Conservation (phyloP, 2,113 vertebrate genomes). For the Dromas ardeola region DNA sequence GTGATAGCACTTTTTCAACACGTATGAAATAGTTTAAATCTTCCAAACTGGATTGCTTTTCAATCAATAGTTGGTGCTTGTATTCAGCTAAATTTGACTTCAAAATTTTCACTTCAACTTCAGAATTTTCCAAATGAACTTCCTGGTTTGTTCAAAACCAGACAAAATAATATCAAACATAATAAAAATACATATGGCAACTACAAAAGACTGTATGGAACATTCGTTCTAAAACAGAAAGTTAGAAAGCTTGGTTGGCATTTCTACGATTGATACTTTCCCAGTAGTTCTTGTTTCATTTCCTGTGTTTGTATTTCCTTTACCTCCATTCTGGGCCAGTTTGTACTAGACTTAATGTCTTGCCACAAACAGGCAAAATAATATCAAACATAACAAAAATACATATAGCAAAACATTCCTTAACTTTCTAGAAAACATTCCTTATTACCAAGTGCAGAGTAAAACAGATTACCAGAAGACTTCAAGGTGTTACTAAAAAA, state of each 20-base stretch:
- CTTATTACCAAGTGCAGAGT: not conserved
- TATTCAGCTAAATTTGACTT: not conserved
- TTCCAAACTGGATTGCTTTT: not conserved
- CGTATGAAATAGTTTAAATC: not conserved
- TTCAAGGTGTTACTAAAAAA: not conserved
- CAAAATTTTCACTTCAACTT: not conserved
- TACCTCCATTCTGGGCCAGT: not conserved
- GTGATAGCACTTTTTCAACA: not conserved
- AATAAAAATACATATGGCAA: not conserved
- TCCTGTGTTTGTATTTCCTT: not conserved
- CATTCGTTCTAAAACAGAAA: not conserved
- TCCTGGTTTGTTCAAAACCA: not conserved
- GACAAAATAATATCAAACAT: not conserved
- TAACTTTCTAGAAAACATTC: not conserved
- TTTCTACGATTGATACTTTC: not conserved
- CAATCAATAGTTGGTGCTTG: not conserved
- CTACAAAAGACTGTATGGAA: not conserved
- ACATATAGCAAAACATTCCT: not conserved
- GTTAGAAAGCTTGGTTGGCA: not conserved
- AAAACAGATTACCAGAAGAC: not conserved
- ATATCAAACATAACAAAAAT: not conserved
- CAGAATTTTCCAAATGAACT: not conserved
- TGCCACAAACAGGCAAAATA: not conserved
- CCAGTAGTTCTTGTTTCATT: not conserved
- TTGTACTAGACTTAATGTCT: not conserved